These are phyloP conservation scores for Pelusios castaneus DNA, from an alignment of 2,113 vertebrate species.

Conservation along the genomic window DNA sequence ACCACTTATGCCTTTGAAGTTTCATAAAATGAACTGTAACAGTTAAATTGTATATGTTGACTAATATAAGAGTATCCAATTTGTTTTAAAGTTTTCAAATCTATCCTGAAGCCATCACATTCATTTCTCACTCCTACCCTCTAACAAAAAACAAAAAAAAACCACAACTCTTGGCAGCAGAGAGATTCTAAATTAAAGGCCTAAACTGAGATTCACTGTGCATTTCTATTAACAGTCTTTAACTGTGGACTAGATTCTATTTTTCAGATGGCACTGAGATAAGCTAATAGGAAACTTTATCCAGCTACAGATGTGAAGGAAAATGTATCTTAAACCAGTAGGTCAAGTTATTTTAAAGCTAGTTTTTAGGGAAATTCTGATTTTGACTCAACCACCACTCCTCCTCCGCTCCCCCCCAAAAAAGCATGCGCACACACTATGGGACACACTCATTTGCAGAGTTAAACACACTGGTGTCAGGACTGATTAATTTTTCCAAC, in stretches of 20 bases:
- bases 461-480: not conserved
- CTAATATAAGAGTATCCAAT: not conserved
- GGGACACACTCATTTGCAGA: not conserved
- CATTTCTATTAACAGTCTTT: not conserved
- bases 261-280: too few species aligned
- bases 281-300: not conserved
- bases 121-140: not conserved
- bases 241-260: not conserved
- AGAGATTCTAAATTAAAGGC: not conserved
- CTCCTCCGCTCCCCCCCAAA: not conserved
- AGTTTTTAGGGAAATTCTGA: not conserved
- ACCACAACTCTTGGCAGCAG: not conserved
- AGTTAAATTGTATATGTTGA: not conserved
- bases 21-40: not conserved
- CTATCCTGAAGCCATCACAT: not conserved
- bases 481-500: not conserved
- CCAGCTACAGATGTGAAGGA: not conserved
- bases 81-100: not conserved
- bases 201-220: not conserved
- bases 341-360: not conserved
- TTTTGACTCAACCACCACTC: not conserved
- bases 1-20: not conserved
- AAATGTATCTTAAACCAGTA: not conserved
- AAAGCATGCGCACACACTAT: too few species aligned
- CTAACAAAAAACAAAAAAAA: too few species aligned